Evolutionary conservation across 2,888 invertebrate genomes (phyloP).

Genomic region (Scelioninae gen. 1): DNA sequence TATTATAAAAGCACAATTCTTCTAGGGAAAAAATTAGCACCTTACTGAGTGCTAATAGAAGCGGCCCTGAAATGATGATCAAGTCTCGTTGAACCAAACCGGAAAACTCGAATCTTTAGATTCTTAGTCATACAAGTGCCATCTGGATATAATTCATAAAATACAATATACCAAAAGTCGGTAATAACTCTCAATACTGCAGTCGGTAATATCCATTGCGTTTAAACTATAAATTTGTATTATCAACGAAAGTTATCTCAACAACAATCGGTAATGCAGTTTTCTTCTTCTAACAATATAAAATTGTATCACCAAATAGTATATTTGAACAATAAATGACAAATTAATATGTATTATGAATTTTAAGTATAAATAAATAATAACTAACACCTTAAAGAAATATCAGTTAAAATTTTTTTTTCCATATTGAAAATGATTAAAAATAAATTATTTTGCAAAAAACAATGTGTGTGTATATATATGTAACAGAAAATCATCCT

Average conservation of each 20-base stretch:
- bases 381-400: no score
- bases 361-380: no score
- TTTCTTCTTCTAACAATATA: no score
- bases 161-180: background rate
- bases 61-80: slow-evolving; percentile 25
- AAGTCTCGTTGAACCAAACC: slow-evolving; percentile 19
- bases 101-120: slow-evolving; percentile 1
- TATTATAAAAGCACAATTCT: slow-evolving; percentile 7
- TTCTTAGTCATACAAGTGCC: background rate
- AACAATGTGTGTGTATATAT: no score
- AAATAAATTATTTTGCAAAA: no score
- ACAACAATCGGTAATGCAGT: background rate
- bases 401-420: no score
- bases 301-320: no score
- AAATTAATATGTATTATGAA: no score
- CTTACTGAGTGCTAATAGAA: slow-evolving; percentile 27
- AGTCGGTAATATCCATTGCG: background rate
- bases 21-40: slow-evolving; percentile 12
- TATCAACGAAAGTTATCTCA: background rate
- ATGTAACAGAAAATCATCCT: no score
- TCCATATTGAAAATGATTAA: no score
- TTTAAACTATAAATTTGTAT: background rate
- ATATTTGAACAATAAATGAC: no score
- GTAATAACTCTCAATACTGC: background rate
- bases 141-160: background rate